A percentile compares a stretch with the other conserved stretches of the same genome.
Evolutionary conservation across 2,797 vertebrate species (phyloP).

Genomic region (Monodelphis domestica): DNA sequence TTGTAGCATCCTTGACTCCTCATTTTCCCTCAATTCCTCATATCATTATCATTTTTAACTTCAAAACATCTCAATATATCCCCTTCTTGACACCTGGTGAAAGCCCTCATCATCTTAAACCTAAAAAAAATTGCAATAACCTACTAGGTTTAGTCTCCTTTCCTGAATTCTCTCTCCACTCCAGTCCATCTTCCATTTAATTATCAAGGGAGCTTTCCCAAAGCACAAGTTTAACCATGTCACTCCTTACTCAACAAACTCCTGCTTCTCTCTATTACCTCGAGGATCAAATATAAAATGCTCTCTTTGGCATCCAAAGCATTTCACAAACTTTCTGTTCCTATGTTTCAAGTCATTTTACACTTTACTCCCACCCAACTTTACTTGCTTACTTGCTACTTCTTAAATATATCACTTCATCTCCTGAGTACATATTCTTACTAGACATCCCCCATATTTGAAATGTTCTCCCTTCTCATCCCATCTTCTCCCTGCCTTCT

Average conservation of each 20-base stretch:
- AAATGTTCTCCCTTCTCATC: no score
- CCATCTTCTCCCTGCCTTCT: no score
- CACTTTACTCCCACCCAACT: no score
- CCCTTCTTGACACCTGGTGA: not conserved
- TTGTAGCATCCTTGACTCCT: not conserved
- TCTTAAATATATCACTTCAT: not conserved
- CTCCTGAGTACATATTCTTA: not conserved
- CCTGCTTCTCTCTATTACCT: not conserved
- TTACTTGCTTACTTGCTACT: not conserved
- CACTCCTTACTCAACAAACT: not conserved
- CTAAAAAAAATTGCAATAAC: no score
- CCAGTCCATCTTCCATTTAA: not conserved
- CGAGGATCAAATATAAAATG: not conserved
- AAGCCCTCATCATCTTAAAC: not conserved
- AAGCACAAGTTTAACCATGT: not conserved
- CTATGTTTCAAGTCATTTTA: no score
- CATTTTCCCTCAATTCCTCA: not conserved
- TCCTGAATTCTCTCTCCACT: not conserved
- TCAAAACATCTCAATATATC: not conserved
- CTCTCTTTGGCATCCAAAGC: not conserved
- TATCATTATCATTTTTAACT: not conserved
- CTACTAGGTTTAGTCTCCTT: not conserved
- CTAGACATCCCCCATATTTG: no score
- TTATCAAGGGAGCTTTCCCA: not conserved
- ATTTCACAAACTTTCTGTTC: not conserved